Conservation (phyloP, 1,140 invertebrate species). For the Cecropterus lyciades region DNA sequence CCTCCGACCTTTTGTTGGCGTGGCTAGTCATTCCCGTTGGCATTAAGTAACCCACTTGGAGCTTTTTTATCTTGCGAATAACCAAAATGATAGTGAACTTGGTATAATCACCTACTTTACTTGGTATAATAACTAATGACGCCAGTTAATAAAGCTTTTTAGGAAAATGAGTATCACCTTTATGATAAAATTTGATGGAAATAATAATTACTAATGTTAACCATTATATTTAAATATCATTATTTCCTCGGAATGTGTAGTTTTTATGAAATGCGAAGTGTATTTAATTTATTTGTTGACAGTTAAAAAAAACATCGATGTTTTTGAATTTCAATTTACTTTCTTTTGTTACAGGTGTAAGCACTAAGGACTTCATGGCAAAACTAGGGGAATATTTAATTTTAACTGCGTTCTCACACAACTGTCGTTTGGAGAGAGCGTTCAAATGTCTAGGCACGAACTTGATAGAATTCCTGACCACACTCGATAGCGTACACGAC, state of each 20-base stretch:
- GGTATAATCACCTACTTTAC: not conserved
- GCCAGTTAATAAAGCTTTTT: slow-evolving; percentile 12
- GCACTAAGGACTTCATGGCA: slow-evolving; percentile 77
- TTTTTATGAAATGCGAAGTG: too few species aligned
- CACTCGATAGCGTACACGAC: slow-evolving; percentile 94
- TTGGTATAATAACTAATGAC: slow-evolving; percentile 24
- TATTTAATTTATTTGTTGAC: too few species aligned
- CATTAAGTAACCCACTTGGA: slow-evolving; percentile 13
- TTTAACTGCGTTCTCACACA: slow-evolving; percentile 76
- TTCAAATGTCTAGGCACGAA: slow-evolving; percentile 78
- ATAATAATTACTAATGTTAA: too few species aligned
- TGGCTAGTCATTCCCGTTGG: slow-evolving; percentile 10
- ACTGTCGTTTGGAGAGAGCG: slow-evolving; percentile 72
- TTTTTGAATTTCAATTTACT: too few species aligned
- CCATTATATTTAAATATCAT: too few species aligned
- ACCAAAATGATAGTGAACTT: slow-evolving; percentile 14
- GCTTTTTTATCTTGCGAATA: slow-evolving; percentile 16
- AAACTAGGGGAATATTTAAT: slow-evolving; percentile 82
- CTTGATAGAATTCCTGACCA: slow-evolving; percentile 77
- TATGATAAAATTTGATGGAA: slow-evolving; percentile 14
- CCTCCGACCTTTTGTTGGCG: slow-evolving; percentile 3
- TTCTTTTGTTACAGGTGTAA: slow-evolving; percentile 73
- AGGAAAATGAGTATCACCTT: not conserved
- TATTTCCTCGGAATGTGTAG: too few species aligned
- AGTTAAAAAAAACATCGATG: too few species aligned